Evolutionary conservation across 2,888 invertebrate genomes (phyloP).

Genomic region (Melanchra persicariae): DNA sequence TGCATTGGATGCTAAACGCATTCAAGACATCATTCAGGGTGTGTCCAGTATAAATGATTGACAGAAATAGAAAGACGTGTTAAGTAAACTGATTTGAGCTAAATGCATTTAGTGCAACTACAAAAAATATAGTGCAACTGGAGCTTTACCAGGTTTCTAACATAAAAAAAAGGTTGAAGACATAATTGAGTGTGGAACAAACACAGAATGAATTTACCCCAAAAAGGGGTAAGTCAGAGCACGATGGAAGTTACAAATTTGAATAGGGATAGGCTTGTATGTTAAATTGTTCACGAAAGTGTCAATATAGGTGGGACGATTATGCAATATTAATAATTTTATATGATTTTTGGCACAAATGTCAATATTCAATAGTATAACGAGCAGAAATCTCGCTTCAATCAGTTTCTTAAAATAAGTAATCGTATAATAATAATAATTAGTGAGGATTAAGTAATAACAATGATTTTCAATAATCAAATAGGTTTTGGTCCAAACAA

Average conservation of each 20-base stretch:
- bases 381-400: conserved; percentile 21
- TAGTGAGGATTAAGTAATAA: background rate
- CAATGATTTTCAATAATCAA: conserved; percentile 24
- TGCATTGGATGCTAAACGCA: background rate
- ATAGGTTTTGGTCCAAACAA: background rate
- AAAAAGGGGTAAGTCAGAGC: conserved; percentile 83
- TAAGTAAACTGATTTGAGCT: background rate
- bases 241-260: conserved; percentile 90
- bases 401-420: conserved; percentile 15
- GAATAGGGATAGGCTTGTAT: conserved; percentile 84
- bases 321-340: conserved; percentile 85
- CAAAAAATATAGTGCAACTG: background rate
- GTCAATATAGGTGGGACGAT: conserved; percentile 85
- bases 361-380: conserved; percentile 33
- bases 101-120: background rate
- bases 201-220: conserved; percentile 76
- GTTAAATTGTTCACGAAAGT: conserved; percentile 73
- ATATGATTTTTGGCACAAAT: conserved; percentile 60
- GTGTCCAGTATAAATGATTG: background rate
- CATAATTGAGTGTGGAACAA: conserved; percentile 69
- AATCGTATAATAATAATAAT: conserved; percentile 3
- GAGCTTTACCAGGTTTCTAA: background rate
- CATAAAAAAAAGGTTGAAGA: background rate
- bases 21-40: background rate
- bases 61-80: background rate